Evolutionary conservation across 2,113 vertebrate genomes (phyloP), one percentile per base, ranked within the genome.

Genomic region (Perca schrenkii): DNA sequence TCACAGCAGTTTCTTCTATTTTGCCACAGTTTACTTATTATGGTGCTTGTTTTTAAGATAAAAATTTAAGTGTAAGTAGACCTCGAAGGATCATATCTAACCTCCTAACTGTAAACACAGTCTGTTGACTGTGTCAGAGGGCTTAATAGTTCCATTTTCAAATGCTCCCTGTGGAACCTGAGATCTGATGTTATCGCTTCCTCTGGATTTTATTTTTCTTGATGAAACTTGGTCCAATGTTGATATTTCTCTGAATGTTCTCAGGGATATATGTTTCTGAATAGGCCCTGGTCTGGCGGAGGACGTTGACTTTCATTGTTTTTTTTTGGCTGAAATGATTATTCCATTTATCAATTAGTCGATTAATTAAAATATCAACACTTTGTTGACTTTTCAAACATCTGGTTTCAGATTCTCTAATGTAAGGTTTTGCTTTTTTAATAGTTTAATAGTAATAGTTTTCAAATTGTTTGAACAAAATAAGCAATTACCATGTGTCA

Each of bases 41-140:
- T 75, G 71, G n/a, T 70, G 21, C 34, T 56, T 36, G 58, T 58
- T 71, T 62, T 62, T 63, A 74, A 83, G 72, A 21, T 49, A 53
- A 60, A 50, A 34, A 10, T 69, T 60, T 73, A 84, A 81, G 6
- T 60, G 64, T 28, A 28, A 28, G 58, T 47, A 52, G 77, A 73
- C 80, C 89, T 88, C 36, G 14, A 69, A 82, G 87, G 78, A 80
- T 84, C 13, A 2, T 64, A 43, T 77, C 65, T 62, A 74, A 82
- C 74, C 58, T 84, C 43, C 69, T 73, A 78, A 65, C 81, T 83
- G 58, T 82, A 88, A 89, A 89, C 77, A 87, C 7, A 80, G 71
- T 82, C 71, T 77, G 81, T 89, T 91, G 79, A 84, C 80, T 89
- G 65, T 86, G 79, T 89, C 80, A 79, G 67, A 61, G 58, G 53